Evolutionary conservation across 2,797 vertebrate species (phyloP).

Genomic region (Strix occidentalis): DNA sequence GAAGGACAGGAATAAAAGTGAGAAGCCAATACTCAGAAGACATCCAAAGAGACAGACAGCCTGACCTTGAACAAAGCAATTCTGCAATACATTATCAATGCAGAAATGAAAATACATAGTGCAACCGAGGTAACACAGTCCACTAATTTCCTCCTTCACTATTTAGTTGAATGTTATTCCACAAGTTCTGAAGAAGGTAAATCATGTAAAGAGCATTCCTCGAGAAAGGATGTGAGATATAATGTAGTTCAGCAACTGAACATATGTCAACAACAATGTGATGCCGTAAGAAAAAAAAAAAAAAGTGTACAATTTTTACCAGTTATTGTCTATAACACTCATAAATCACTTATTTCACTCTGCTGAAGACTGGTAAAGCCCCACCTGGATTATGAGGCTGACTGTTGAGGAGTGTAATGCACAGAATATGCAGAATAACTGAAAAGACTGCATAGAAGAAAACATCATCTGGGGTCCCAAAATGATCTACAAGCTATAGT

Average conservation of each 20-base stretch:
- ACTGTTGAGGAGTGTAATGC: neutral
- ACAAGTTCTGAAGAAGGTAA: neutral
- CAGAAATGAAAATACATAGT: neutral
- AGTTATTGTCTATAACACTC: neutral
- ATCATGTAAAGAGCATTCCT: neutral
- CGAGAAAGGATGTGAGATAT: neutral
- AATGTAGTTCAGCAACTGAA: neutral
- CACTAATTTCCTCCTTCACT: neutral
- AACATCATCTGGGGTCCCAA: neutral
- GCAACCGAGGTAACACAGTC: neutral
- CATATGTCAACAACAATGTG: neutral
- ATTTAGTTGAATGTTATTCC: neutral
- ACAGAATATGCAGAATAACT: neutral
- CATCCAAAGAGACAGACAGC: neutral
- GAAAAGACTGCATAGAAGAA: neutral
- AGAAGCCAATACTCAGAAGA: neutral
- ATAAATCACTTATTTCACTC: neutral
- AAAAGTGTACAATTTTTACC: neutral
- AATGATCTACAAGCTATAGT: neutral
- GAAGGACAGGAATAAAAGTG: neutral
- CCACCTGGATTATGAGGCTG: neutral
- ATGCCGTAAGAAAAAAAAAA: neutral
- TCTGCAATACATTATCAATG: neutral
- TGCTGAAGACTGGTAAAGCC: neutral
- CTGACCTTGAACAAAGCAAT: neutral